Evolutionary conservation across 2,113 vertebrate species (phyloP).

Genomic region (Lasiurus borealis): DNA sequence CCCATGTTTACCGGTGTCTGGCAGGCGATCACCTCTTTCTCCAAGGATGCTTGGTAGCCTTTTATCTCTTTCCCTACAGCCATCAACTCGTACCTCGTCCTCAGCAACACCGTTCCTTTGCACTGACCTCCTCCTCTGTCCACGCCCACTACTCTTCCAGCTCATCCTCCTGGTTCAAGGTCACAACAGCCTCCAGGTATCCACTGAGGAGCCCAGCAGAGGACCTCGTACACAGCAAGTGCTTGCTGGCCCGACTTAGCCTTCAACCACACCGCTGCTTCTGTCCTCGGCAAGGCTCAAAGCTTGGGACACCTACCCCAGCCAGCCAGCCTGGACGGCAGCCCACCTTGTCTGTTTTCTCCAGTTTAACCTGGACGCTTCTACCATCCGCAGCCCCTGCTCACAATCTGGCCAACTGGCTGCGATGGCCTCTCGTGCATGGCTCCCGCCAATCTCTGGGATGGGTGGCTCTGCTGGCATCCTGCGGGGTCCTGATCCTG

Average conservation of each 20-base stretch:
- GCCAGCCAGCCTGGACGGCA: neutral
- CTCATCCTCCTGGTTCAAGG: neutral
- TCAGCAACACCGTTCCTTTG: neutral
- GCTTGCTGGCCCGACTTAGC: rapidly evolving
- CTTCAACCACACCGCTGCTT: neutral
- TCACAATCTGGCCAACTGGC: too few species aligned
- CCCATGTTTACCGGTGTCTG: neutral
- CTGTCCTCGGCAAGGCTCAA: neutral
- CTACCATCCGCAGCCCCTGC: neutral
- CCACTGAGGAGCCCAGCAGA: rapidly evolving
- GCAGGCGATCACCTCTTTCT: neutral
- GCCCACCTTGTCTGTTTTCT: neutral
- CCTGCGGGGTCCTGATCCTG: neutral
- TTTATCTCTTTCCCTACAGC: neutral
- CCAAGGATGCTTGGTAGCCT: neutral
- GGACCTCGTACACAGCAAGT: neutral
- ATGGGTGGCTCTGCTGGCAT: neutral
- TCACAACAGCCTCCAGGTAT: neutral
- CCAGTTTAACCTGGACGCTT: neutral
- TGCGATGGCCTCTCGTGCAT: rapidly evolving
- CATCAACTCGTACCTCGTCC: neutral
- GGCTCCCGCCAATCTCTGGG: neutral
- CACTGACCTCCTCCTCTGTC: neutral
- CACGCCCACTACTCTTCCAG: neutral
- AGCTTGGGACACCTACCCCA: neutral